Conservation (phyloP, 2,888 invertebrate species). For the Oscheius sp. region DNA sequence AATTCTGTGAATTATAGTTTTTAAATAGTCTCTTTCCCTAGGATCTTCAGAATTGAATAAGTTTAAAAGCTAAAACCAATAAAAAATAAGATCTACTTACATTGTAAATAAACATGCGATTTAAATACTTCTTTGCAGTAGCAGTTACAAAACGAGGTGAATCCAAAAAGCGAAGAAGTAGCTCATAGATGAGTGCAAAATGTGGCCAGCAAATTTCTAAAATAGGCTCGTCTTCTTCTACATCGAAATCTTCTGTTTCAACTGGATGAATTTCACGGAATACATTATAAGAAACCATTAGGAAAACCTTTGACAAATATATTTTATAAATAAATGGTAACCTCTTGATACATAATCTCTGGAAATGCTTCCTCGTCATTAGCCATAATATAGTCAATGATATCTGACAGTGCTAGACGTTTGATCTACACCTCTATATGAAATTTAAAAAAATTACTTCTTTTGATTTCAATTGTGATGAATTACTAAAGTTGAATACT, state of each 20-base stretch:
- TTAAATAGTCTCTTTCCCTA: slow-evolving; percentile 14
- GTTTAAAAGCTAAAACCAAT: slow-evolving; percentile 1
- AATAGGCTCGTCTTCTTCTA: slow-evolving; percentile 14
- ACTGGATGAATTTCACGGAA: slow-evolving; percentile 11
- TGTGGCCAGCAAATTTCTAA: slow-evolving; percentile 23
- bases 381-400: background rate
- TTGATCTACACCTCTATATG: background rate
- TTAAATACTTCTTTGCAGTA: slow-evolving; percentile 10
- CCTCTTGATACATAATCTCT: slow-evolving; percentile 5
- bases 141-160: background rate
- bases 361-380: background rate
- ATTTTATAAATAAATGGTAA: background rate
- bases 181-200: slow-evolving; percentile 9
- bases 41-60: slow-evolving; percentile 21
- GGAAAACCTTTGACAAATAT: background rate
- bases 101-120: background rate
- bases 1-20: slow-evolving; percentile 14
- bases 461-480: background rate
- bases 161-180: slow-evolving; percentile 5
- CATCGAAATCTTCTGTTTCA: background rate
- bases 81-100: background rate
- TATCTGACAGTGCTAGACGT: background rate
- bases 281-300: background rate
- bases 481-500: slow-evolving; percentile 14
- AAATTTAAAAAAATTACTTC: background rate